phyloP scores from a whole-genome alignment of 2,888 invertebrate genomes.

The Morpho achilles region DNA sequence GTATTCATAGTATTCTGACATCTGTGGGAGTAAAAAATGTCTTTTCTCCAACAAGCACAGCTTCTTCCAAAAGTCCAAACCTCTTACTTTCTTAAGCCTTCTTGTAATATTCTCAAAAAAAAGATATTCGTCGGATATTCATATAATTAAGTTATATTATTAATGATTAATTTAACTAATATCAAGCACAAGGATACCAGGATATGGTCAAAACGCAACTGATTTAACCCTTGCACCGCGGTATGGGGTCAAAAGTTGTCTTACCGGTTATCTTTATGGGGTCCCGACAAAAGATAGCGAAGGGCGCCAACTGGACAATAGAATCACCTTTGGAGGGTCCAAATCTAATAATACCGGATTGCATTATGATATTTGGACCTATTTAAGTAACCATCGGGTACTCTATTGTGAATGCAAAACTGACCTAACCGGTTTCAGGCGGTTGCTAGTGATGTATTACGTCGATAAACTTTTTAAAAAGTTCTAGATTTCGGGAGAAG shows the following conservation, averaged over 20 bases:
- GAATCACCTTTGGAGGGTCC: slow-evolving; percentile 46
- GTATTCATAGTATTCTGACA: no score
- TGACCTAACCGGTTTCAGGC: slow-evolving; percentile 75
- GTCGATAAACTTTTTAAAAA: neutral
- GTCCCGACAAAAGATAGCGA: slow-evolving; percentile 50
- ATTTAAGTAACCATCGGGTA: slow-evolving; percentile 76
- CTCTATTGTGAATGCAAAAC: slow-evolving; percentile 69
- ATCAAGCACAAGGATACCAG: slow-evolving; percentile 1
- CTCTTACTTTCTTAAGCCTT: no score
- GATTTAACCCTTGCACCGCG: slow-evolving; percentile 58
- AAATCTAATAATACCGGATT: slow-evolving; percentile 56
- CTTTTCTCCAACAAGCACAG: no score
- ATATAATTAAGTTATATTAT: no score
- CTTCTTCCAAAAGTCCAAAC: no score
- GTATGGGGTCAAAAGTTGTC: slow-evolving; percentile 70
- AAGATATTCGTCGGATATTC: no score
- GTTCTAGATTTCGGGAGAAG: neutral
- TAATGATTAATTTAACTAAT: no score
- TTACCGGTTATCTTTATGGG: slow-evolving; percentile 75
- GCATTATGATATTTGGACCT: slow-evolving; percentile 77
- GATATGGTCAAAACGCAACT: slow-evolving; percentile 62
- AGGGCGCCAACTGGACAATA: slow-evolving; percentile 72
- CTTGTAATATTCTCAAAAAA: no score
- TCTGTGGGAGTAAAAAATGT: no score
- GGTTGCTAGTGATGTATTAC: slow-evolving; percentile 29